Evolutionary conservation across 2,888 invertebrate species (phyloP).

Genomic region (Trilocha varians): DNA sequence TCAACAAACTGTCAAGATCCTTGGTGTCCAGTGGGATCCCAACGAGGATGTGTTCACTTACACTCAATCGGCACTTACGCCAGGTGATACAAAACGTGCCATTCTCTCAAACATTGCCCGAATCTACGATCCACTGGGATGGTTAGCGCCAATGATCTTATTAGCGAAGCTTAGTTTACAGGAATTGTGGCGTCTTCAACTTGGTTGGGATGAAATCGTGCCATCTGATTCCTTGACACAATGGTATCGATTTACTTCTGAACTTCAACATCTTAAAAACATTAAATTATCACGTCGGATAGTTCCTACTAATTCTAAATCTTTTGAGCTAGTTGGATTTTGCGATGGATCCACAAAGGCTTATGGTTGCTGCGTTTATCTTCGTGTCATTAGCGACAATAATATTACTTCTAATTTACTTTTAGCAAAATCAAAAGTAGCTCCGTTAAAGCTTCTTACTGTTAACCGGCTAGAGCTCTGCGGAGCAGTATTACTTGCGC

Average conservation of each 20-base stretch:
- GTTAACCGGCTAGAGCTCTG: background rate
- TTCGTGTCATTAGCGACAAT: background rate
- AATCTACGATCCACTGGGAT: background rate
- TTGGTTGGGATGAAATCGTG: background rate
- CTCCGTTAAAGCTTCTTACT: constrained; percentile 1
- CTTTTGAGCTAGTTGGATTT: background rate
- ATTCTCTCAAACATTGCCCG: background rate
- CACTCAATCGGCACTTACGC: no score
- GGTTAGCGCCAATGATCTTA: background rate
- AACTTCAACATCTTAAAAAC: no score
- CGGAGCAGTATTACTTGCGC: background rate
- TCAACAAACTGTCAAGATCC: no score
- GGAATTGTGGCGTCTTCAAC: background rate
- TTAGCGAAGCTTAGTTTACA: background rate
- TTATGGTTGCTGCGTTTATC: background rate
- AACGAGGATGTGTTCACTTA: no score
- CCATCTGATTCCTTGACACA: no score
- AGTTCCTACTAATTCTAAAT: background rate
- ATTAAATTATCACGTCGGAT: background rate
- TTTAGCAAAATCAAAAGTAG: background rate
- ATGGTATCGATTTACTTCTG: no score
- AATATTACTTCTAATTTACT: background rate
- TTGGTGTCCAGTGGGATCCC: no score
- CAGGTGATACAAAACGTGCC: background rate
- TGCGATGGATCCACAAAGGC: background rate